Evolutionary conservation across 2,113 vertebrate species (phyloP).

Genomic region (Megaptera novaeangliae): DNA sequence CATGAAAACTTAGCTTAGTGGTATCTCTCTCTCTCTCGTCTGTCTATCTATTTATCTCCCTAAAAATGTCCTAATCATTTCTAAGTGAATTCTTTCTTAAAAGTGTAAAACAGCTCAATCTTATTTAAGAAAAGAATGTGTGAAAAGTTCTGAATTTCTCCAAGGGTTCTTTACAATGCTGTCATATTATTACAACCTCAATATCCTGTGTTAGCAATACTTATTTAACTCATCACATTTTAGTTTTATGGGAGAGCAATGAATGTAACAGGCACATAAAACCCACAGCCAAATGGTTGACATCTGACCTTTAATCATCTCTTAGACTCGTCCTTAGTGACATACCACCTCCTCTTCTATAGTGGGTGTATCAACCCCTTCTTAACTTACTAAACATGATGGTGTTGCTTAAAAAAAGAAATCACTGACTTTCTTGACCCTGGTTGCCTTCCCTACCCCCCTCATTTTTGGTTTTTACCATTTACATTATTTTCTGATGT

Average conservation of each 20-base stretch:
- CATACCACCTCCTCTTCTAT: constrained; percentile 31
- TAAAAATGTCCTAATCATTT: not conserved
- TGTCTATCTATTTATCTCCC: not conserved
- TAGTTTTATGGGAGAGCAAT: constrained; percentile 55
- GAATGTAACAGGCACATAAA: constrained; percentile 63
- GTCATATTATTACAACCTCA: constrained; percentile 59
- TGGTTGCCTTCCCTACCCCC: not conserved
- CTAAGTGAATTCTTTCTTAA: constrained; percentile 38
- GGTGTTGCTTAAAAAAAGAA: constrained; percentile 64
- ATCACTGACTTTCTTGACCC: not conserved
- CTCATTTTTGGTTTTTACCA: constrained; percentile 29
- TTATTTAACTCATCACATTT: constrained; percentile 68
- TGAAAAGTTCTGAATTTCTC: constrained; percentile 64
- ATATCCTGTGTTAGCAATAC: constrained; percentile 68
- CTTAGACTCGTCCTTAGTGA: constrained; percentile 47
- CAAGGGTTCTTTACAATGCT: constrained; percentile 35
- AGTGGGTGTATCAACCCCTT: constrained; percentile 31
- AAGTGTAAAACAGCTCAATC: constrained; percentile 46
- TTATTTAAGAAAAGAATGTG: constrained; percentile 64
- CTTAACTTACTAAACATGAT: constrained; percentile 69
- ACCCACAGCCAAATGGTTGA: constrained; percentile 57
- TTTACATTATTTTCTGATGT: constrained; percentile 54
- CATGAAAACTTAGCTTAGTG: not conserved
- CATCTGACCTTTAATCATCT: constrained; percentile 67
- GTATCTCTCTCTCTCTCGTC: not conserved